Conservation (phyloP, 1,140 invertebrate species). For the Conus betulinus region DNA sequence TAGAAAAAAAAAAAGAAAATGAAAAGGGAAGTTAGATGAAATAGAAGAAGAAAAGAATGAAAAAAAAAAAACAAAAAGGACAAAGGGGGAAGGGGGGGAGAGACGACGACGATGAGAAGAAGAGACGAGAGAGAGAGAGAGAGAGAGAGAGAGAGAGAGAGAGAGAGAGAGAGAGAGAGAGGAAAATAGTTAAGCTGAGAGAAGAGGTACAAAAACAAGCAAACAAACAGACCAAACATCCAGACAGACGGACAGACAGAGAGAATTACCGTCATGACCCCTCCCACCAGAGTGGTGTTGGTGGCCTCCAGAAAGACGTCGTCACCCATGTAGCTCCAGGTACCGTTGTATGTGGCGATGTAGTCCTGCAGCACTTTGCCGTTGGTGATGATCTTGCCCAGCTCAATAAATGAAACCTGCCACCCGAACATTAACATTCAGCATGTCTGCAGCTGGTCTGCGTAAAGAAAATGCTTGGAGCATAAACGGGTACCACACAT, state of each 20-base stretch:
- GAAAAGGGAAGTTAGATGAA: not conserved
- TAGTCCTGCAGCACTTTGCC: not conserved
- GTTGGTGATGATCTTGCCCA: slow-evolving; percentile 23
- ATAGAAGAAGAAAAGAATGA: not conserved
- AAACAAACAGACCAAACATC: not conserved
- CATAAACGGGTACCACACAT: no score
- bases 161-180: not conserved
- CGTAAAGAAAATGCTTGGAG: no score
- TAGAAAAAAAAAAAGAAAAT: not conserved
- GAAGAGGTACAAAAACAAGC: not conserved
- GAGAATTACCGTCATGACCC: slow-evolving; percentile 32
- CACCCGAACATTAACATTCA: not conserved
- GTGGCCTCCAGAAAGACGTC: slow-evolving; percentile 34
- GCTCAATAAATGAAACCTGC: not conserved
- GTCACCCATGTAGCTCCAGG: slow-evolving; percentile 28
- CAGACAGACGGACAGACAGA: not conserved
- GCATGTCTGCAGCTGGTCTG: no score
- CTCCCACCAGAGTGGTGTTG: slow-evolving; percentile 32
- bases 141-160: slow-evolving; percentile 8
- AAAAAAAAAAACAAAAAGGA: not conserved
- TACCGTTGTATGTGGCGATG: slow-evolving; percentile 7
- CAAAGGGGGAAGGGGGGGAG: not conserved
- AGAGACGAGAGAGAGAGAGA: not conserved
- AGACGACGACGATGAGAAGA: not conserved
- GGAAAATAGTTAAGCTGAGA: not conserved